These are phyloP conservation scores for Oncopeltus fasciatus DNA, from an alignment of 1,140 invertebrate genomes.

Conservation along the genomic window DNA sequence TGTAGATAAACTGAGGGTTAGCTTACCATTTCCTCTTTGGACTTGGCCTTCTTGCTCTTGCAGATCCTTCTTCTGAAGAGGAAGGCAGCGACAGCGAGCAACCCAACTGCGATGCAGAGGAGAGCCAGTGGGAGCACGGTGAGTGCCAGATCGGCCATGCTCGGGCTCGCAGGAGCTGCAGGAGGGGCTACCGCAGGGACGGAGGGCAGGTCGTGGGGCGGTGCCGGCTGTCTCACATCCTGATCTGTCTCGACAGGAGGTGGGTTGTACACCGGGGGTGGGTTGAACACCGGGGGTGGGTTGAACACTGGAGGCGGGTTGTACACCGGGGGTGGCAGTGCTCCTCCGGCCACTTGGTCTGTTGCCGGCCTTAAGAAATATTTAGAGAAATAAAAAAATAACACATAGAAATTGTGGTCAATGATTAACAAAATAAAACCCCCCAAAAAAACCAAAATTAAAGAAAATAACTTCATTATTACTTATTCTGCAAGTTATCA, in stretches of 20 bases:
- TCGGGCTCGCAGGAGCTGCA: slow-evolving; percentile 15
- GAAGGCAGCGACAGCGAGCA: slow-evolving; percentile 33
- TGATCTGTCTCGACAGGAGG: not conserved
- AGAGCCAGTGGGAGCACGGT: slow-evolving; percentile 44
- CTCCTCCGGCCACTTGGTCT: not conserved
- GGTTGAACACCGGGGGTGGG: not conserved
- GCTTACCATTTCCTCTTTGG: slow-evolving; percentile 41
- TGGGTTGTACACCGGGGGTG: not conserved
- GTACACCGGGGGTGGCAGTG: not conserved
- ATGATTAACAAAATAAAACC: too few species aligned
- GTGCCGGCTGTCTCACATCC: not conserved
- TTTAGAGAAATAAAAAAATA: too few species aligned
- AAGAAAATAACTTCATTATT: too few species aligned
- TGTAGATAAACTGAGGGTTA: too few species aligned
- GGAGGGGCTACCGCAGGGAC: slow-evolving; percentile 15
- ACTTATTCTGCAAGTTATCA: too few species aligned
- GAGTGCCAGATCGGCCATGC: slow-evolving; percentile 33
- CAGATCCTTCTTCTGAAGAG: slow-evolving; percentile 42
- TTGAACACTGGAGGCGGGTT: not conserved
- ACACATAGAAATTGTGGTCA: too few species aligned
- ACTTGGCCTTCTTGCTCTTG: slow-evolving; percentile 34
- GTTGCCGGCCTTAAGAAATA: too few species aligned
- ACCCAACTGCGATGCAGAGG: slow-evolving; percentile 33
- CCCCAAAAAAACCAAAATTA: too few species aligned
- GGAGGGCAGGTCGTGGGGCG: slow-evolving; percentile 2